Evolutionary conservation across 2,888 invertebrate species (phyloP).

Genomic region (Theretra japonica): DNA sequence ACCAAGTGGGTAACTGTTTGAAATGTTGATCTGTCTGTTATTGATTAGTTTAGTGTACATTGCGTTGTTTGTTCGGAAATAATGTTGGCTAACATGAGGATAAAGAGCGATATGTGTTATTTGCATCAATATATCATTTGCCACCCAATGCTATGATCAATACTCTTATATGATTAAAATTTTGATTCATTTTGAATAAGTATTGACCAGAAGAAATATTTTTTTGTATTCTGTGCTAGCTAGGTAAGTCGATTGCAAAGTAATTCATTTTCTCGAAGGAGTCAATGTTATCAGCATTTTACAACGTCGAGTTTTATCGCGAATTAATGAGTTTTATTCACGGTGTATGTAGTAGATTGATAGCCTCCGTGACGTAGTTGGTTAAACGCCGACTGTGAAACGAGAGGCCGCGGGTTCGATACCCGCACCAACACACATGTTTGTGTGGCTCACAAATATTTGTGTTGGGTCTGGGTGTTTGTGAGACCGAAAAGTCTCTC

Average conservation of each 20-base stretch:
- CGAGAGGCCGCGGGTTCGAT: too few relatives aligned
- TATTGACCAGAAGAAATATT: background rate
- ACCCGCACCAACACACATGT: too few relatives aligned
- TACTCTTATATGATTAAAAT: too few relatives aligned
- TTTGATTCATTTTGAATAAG: too few relatives aligned
- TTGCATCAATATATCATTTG: background rate
- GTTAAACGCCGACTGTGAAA: too few relatives aligned
- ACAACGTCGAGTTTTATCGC: background rate
- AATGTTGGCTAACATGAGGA: background rate
- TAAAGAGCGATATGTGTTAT: background rate
- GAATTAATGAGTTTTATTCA: background rate
- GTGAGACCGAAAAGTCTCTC: too few relatives aligned
- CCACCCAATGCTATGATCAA: background rate
- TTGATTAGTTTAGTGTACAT: too few relatives aligned
- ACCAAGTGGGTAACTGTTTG: slow-evolving; percentile 68
- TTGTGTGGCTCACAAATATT: too few relatives aligned
- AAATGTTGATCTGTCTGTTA: background rate
- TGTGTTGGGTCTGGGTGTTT: too few relatives aligned
- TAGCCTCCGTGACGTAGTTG: too few relatives aligned
- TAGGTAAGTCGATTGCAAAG: background rate
- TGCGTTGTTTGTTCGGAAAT: background rate
- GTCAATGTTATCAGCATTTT: background rate
- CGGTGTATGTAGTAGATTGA: too few relatives aligned
- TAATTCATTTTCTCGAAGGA: background rate
- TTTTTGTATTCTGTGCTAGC: background rate